Percentiles rank a stretch among this genome's conserved stretches.
phyloP scores from a whole-genome alignment of 2,113 vertebrate genomes.

The Phylloscopus trochiloides region DNA sequence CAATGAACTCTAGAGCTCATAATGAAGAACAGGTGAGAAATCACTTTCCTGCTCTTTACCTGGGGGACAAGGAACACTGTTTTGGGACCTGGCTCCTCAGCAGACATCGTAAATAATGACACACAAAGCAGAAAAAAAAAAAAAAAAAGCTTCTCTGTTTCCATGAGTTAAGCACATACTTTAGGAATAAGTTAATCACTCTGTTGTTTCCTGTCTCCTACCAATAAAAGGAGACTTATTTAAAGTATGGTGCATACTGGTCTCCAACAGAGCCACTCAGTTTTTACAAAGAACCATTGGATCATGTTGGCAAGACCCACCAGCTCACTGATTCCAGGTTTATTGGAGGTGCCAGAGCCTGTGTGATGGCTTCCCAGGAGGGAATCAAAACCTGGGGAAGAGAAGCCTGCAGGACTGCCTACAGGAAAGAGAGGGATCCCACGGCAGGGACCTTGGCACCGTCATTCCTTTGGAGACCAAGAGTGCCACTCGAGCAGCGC shows the following conservation, averaged over 20 bases:
- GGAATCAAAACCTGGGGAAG: neutral
- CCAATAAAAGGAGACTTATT: neutral
- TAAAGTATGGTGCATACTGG: neutral
- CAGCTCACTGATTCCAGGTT: neutral
- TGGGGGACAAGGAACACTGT: neutral
- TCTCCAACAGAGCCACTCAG: neutral
- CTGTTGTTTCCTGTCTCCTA: slow-evolving; percentile 25
- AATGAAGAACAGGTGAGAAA: slow-evolving; percentile 19
- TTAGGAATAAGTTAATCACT: slow-evolving; percentile 23
- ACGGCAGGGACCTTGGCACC: fast-evolving
- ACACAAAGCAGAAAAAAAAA: neutral
- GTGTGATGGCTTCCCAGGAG: neutral
- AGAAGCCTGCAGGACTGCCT: neutral
- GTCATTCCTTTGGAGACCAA: neutral
- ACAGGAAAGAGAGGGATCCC: neutral
- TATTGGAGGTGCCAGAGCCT: neutral
- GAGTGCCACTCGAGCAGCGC: neutral
- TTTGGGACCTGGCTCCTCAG: slow-evolving; percentile 9
- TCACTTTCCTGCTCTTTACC: slow-evolving; percentile 16
- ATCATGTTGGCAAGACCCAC: neutral
- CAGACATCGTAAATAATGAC: slow-evolving; percentile 9
- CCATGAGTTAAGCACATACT: slow-evolving; percentile 31
- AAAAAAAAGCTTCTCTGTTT: neutral
- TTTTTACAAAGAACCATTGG: neutral
- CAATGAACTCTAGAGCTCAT: neutral